phyloP scores from a whole-genome alignment of 92 coral and sea anemone species.

The Galaxea fascicularis region DNA sequence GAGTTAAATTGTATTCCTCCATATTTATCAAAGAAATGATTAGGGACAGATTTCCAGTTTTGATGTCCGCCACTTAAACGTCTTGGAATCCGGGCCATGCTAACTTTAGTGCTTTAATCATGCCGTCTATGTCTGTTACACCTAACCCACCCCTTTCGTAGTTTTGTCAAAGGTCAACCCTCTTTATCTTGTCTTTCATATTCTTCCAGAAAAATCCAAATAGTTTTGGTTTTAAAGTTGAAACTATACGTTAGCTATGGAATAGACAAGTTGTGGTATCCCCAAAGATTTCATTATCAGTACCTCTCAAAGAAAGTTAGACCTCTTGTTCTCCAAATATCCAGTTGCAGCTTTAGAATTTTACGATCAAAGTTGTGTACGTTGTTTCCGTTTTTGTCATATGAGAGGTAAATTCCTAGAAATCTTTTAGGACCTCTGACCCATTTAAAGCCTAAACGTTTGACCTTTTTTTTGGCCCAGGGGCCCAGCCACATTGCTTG shows the following conservation, averaged over 20 bases:
- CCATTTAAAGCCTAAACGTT: constrained; percentile 25
- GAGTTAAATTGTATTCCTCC: neutral
- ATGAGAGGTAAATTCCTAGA: constrained; percentile 14
- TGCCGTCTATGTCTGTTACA: neutral
- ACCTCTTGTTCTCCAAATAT: constrained; percentile 41
- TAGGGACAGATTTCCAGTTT: neutral
- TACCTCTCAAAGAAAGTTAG: constrained; percentile 6
- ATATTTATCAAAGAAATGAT: neutral
- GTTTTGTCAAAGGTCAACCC: neutral
- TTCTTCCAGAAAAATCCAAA: constrained; percentile 25
- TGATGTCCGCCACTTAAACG: neutral
- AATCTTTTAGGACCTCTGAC: constrained; percentile 18
- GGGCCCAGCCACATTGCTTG: constrained; percentile 48
- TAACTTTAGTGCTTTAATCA: neutral
- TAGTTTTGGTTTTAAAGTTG: constrained; percentile 8
- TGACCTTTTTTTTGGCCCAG: neutral
- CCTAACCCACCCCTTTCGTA: too few species aligned
- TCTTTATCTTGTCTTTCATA: too few species aligned
- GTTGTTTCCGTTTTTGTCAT: constrained; percentile 12
- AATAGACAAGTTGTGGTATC: constrained; percentile 6
- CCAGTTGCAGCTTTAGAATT: neutral
- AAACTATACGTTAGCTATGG: neutral
- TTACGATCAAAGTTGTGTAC: neutral
- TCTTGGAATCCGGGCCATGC: neutral
- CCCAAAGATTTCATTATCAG: constrained; percentile 30